phyloP scores from a whole-genome alignment of 2,797 vertebrate species.

The Sternarchorhynchus goeldii region DNA sequence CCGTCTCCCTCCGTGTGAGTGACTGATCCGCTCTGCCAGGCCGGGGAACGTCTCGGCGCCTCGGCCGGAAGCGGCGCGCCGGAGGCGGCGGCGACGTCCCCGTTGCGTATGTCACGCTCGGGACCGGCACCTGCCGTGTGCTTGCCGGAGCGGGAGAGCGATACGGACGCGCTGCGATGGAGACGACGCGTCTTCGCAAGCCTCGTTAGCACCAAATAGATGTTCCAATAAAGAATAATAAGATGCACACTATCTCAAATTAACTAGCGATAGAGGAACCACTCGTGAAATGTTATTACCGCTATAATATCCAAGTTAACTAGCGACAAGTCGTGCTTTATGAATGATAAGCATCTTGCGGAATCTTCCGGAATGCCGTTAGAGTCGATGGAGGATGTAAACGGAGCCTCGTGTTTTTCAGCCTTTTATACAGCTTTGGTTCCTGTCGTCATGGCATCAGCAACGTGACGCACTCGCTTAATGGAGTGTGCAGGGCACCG shows the following conservation, averaged over 20 bases:
- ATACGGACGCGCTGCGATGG: slow-evolving; percentile 12
- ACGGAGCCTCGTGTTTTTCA: not conserved
- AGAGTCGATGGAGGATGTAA: not conserved
- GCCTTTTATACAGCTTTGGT: not conserved
- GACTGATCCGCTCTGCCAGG: not conserved
- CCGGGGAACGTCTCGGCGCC: not conserved
- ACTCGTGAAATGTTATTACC: slow-evolving; percentile 14
- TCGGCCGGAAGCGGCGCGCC: slow-evolving; percentile 10
- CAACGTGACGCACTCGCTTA: not conserved
- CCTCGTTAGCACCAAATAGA: slow-evolving; percentile 9
- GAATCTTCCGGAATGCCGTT: not conserved
- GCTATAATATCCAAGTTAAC: slow-evolving; percentile 4
- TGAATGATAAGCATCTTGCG: not conserved
- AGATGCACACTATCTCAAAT: slow-evolving; percentile 7
- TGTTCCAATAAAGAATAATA: slow-evolving; percentile 35
- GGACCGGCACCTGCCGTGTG: no score
- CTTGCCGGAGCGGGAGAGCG: not conserved
- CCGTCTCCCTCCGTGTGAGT: not conserved
- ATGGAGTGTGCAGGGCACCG: not conserved
- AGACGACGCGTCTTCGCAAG: not conserved
- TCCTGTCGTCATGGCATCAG: not conserved
- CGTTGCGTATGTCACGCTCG: not conserved
- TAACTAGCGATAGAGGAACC: not conserved
- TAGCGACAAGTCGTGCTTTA: not conserved
- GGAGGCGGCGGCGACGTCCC: not conserved